Percentiles rank a stretch among this genome's conserved stretches.
These are phyloP conservation scores for Henricia sp. DNA, from an alignment of 53 echinoderm and acorn worm genomes.

Conservation along the genomic window DNA sequence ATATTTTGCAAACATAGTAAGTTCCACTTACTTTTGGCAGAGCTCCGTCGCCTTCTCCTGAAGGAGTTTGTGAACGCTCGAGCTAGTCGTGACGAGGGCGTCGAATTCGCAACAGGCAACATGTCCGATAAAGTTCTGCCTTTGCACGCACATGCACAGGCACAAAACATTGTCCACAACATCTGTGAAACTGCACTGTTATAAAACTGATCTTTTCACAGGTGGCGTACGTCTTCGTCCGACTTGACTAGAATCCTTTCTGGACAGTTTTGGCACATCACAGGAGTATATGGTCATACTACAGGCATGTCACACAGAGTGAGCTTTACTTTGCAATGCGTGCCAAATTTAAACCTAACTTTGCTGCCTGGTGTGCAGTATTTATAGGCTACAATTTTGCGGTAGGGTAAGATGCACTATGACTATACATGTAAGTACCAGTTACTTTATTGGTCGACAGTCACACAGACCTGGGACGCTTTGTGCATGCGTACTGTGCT, in stretches of 20 bases:
- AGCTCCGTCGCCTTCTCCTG: slow-evolving; percentile 26
- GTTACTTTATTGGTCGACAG: neutral
- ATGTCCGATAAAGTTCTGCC: slow-evolving; percentile 34
- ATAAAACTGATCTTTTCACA: no score
- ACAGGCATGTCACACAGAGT: no score
- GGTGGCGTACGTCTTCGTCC: no score
- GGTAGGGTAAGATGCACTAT: neutral
- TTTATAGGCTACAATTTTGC: slow-evolving; percentile 27
- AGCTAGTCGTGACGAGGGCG: slow-evolving; percentile 24
- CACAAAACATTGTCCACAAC: slow-evolving; percentile 60
- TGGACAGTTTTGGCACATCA: no score
- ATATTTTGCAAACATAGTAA: no score
- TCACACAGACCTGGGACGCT: slow-evolving; percentile 47
- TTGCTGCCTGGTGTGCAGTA: slow-evolving; percentile 25
- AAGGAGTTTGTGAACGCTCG: slow-evolving; percentile 33
- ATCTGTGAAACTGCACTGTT: slow-evolving; percentile 33
- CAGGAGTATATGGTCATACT: no score
- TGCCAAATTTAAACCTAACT: neutral
- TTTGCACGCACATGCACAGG: slow-evolving; percentile 61
- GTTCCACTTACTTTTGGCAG: slow-evolving; percentile 32
- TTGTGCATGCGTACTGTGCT: neutral
- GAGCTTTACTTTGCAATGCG: no score
- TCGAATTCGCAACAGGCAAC: slow-evolving; percentile 15
- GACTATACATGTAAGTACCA: neutral
- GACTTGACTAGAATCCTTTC: no score